Base-by-base conservation (phyloP, 2,113 vertebrate species). In the Scophthalmus maximus region DNA sequence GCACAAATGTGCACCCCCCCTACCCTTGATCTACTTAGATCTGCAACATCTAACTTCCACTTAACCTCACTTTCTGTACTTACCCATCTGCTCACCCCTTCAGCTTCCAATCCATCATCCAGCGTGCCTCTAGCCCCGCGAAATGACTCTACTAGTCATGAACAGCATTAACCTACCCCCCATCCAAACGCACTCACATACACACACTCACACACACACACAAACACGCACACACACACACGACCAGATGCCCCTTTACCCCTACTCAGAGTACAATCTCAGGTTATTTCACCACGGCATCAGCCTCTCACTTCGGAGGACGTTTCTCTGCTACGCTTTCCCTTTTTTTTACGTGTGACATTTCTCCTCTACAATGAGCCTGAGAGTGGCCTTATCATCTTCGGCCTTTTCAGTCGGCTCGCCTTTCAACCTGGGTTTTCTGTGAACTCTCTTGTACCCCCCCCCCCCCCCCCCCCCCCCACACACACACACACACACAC, bases 11-110 rank as follows among this genome's bases (percentile, higher is more conserved):
- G 58, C 65, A 38, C 46, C 64, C n/a, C 61, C 20, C 55, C 55
- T 62, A 83, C 92, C 83, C 89, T 93, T 88, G 82, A 92, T 93
- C 89, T 85, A 85, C 85, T 87, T 82, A 89, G 82, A 91, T 93
- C 88, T 90, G 90, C 87, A 92, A 89, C 88, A 91, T 93, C 89
- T 93, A 92, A 93, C 88, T 88, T 79, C 91, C 92, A 93, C 93
- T 94, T 93, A 94, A 93, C 91, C 91, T 93, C 91, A 93, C 91
- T 93, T 93, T 91, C 86, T 89, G 90, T 92, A 91, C 91, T 91
- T 91, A 91, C 89, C 87, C 88, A 82, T 89, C 86, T 87, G 81
- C 89, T 87, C 76, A 17, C 85, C 82, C 78, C 87, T 85, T 87
- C 83, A 87, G 81, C 78, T 83, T 79, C 82, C 84, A 83, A 88